Percentiles rank a stretch among this genome's conserved stretches.
These are phyloP conservation scores for Gracilinanus agilis DNA, from an alignment of 2,113 vertebrate species.

Conservation along the genomic window DNA sequence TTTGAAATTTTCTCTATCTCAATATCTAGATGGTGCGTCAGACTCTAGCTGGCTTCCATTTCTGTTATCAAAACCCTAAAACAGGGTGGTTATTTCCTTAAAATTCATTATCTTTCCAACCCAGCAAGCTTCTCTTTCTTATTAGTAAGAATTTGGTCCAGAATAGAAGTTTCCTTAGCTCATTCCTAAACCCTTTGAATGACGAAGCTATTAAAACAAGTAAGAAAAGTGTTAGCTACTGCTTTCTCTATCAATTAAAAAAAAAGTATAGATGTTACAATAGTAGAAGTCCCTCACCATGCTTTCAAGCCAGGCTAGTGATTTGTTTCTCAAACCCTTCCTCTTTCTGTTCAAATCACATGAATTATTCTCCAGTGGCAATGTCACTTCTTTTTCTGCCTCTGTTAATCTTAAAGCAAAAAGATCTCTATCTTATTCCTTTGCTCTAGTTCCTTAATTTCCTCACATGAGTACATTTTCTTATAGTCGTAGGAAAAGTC, in stretches of 20 bases:
- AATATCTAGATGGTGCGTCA: not conserved
- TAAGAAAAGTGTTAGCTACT: not conserved
- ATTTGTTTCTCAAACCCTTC: not conserved
- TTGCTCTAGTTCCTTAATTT: not conserved
- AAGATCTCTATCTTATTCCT: not conserved
- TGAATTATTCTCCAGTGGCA: not conserved
- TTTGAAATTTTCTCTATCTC: not conserved
- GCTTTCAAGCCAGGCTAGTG: not conserved
- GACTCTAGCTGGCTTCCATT: not conserved
- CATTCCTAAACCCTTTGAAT: not conserved
- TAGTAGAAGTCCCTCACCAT: not conserved
- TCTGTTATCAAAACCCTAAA: not conserved
- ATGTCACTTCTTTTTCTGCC: not conserved
- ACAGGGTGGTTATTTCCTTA: not conserved
- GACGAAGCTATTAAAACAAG: not conserved
- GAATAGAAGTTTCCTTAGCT: not conserved
- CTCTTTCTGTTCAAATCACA: not conserved
- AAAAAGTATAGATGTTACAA: not conserved
- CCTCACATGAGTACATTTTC: not conserved
- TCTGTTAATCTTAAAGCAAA: not conserved
- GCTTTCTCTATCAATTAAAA: not conserved
- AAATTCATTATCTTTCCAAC: not conserved
- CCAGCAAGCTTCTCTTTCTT: not conserved
- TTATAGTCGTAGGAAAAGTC: not conserved
- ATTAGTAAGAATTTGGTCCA: not conserved